Conservation (phyloP, 2,113 vertebrate species). For the zebrafish (Danio rerio) region GRCz12tu NC_133181.1:29197001-29197500, state of each 20-base stretch:
- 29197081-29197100: too few species aligned
- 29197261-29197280: conserved; percentile 14
- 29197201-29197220: conserved; percentile 12
- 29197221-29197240: not conserved
- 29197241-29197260: not conserved
- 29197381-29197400: not conserved
- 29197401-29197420: not conserved
- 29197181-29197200: not conserved
- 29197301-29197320: not conserved
- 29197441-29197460: not conserved
- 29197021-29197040: too few species aligned
- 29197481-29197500: not conserved
- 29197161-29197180: not conserved
- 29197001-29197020: too few species aligned
- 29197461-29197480: not conserved
- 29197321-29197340: not conserved
- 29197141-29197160: conserved; percentile 44
- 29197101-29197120: too few species aligned
- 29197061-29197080: too few species aligned
- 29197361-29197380: not conserved
- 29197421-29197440: not conserved
- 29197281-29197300: conserved; percentile 17
- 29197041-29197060: too few species aligned
- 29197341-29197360: not conserved
- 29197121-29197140: not conserved